Base-by-base conservation (phyloP, 2,888 invertebrate genomes). In the Tetramorium bicarinatum region DNA sequence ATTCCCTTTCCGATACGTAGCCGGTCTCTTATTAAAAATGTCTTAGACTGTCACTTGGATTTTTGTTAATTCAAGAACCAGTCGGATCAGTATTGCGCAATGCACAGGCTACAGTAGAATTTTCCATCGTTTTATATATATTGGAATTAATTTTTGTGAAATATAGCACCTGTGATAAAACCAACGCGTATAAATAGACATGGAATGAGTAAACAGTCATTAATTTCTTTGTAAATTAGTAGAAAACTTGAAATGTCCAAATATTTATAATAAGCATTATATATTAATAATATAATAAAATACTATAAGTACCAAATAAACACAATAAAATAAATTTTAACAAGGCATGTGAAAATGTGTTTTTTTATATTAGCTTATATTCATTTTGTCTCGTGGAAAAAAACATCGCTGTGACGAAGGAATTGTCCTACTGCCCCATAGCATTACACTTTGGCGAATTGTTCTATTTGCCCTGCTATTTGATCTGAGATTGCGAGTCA, bases 41-140 rank as follows among this genome's bases (percentile, higher is more conserved):
- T 13, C 44, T 29, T 25, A 44, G 21, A 64, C 76, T 29, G 47
- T 71, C 38, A 59, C 21, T 13, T 71, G 3, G 47, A 25, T 71
- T 80, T 79, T 77, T 77, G 29, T 71, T 13, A 38, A 2, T 69
- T 25, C 15, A 13, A 15, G 18, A 80, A 71, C 47, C 18, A 61
- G 71, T 80, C 6, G 25, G 71, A 25, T 69, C 21, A 18, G 59
- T 61, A 13, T 71, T 71, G 25, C 21, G 38, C n/a, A 80, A 77
- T 29, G 7, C n/a, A 29, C n/a, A 34, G 15, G 66, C 21, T n/a
- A 21, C 13, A 25, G 6, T 47, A 59, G 21, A 79, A 34, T 6
- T 79, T 69, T 56, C 4, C 18, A 15, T 69, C 8, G 18, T n/a
- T 56, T 25, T 47, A 18, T 15, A 13, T 18, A 8, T 11, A 47